Conservation (phyloP, 2,888 invertebrate genomes). For the Piscicola geometra region DNA sequence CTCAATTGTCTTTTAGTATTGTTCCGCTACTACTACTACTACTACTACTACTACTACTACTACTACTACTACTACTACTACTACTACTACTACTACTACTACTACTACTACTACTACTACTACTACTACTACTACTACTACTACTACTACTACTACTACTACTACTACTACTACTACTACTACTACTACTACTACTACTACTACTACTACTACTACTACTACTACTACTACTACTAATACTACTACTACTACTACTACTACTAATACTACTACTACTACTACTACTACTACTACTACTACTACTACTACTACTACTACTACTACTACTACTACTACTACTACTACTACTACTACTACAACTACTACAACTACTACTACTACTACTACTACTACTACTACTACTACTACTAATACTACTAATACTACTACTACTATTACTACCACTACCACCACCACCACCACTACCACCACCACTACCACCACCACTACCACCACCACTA, state of each 20-base stretch:
- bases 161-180: slow-evolving; percentile 9
- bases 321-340: slow-evolving; percentile 4
- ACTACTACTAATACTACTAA: too few species aligned
- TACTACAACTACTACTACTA: slow-evolving; percentile 1
- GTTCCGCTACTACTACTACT: slow-evolving; percentile 6
- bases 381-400: too few species aligned
- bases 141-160: slow-evolving; percentile 9
- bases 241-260: too few species aligned
- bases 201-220: slow-evolving; percentile 9
- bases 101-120: slow-evolving; percentile 9
- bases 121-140: slow-evolving; percentile 9
- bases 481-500: too few species aligned
- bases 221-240: too few species aligned
- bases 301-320: not conserved
- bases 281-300: slow-evolving; percentile 1
- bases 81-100: slow-evolving; percentile 9
- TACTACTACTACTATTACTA: too few species aligned
- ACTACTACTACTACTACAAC: slow-evolving; percentile 3
- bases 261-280: slow-evolving; percentile 4
- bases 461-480: too few species aligned
- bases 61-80: slow-evolving; percentile 9
- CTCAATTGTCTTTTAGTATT: too few species aligned
- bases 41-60: slow-evolving; percentile 9
- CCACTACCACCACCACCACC: too few species aligned
- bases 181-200: slow-evolving; percentile 9